Evolutionary conservation across 2,888 invertebrate genomes (phyloP).

Genomic region (Eretmocerus hayati): DNA sequence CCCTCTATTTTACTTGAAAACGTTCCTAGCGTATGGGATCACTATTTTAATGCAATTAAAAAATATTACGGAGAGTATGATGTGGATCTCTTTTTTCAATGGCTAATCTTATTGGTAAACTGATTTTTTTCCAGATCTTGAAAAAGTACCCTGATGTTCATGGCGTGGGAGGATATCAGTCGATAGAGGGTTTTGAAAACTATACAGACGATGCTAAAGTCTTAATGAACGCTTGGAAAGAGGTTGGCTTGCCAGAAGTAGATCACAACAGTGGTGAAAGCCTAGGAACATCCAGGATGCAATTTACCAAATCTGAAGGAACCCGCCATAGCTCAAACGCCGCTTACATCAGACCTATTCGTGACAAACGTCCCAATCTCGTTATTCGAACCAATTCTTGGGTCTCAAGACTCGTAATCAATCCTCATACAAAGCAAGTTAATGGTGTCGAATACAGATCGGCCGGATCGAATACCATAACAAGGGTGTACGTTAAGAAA

Average conservation of each 20-base stretch:
- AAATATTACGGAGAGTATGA: no score
- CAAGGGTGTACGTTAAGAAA: slow-evolving; percentile 41
- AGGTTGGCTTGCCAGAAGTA: slow-evolving; percentile 54
- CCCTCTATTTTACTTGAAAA: no score
- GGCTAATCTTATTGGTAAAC: no score
- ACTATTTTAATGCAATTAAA: no score
- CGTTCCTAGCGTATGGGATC: no score
- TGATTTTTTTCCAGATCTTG: slow-evolving; percentile 1
- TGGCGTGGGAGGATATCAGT: slow-evolving; percentile 1
- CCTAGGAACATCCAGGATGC: slow-evolving; percentile 56
- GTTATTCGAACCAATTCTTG: slow-evolving; percentile 46
- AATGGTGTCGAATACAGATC: slow-evolving; percentile 43
- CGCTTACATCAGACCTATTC: slow-evolving; percentile 61
- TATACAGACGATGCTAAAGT: slow-evolving; percentile 54
- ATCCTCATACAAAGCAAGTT: slow-evolving; percentile 43
- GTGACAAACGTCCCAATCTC: slow-evolving; percentile 46
- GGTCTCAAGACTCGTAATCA: slow-evolving; percentile 49
- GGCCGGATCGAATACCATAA: slow-evolving; percentile 32
- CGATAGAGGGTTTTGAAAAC: background rate
- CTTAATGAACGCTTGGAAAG: slow-evolving; percentile 55
- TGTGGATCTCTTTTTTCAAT: no score
- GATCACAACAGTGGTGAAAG: slow-evolving; percentile 55
- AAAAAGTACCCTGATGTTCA: background rate
- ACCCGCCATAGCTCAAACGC: slow-evolving; percentile 55
- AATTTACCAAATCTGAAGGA: slow-evolving; percentile 56